phyloP scores from a whole-genome alignment of 2,888 invertebrate genomes.

The Endomychus coccineus region DNA sequence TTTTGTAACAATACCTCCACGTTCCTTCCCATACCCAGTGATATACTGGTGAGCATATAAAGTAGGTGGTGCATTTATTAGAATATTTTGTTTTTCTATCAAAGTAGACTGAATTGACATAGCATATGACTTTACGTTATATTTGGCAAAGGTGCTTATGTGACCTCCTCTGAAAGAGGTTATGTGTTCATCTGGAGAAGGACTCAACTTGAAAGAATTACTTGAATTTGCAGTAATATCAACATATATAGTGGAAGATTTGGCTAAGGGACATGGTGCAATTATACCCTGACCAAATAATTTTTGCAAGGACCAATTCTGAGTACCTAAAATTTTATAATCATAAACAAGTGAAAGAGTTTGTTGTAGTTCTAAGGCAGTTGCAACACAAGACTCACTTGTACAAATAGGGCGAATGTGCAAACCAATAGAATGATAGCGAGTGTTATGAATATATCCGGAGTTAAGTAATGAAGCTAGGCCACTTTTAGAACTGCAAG shows the following conservation, averaged over 20 bases:
- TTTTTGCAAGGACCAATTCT: conserved; percentile 80
- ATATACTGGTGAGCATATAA: conserved; percentile 72
- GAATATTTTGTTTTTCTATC: conserved; percentile 45
- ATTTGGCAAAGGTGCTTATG: conserved; percentile 60
- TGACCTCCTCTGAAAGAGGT: conserved; percentile 63
- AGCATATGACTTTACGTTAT: conserved; percentile 49
- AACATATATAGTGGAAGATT: conserved; percentile 70
- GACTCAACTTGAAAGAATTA: conserved; percentile 56
- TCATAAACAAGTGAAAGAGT: conserved; percentile 85
- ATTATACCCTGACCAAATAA: conserved; percentile 81
- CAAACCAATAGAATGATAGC: conserved; percentile 85
- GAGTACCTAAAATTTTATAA: conserved; percentile 54
- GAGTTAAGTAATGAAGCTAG: conserved; percentile 84
- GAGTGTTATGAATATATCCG: conserved; percentile 83
- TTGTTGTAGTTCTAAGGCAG: conserved; percentile 73
- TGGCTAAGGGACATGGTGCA: conserved; percentile 75
- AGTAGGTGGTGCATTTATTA: conserved; percentile 57
- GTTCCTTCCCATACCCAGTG: conserved; percentile 86
- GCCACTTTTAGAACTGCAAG: conserved; percentile 87
- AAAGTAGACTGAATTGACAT: conserved; percentile 61
- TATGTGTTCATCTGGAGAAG: conserved; percentile 52
- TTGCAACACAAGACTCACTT: conserved; percentile 45
- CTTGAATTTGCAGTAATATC: conserved; percentile 62
- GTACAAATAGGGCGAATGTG: conserved; percentile 75
- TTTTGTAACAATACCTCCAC: conserved; percentile 81